Conservation (phyloP, 2,113 vertebrate species). For the Oryzias celebensis region DNA sequence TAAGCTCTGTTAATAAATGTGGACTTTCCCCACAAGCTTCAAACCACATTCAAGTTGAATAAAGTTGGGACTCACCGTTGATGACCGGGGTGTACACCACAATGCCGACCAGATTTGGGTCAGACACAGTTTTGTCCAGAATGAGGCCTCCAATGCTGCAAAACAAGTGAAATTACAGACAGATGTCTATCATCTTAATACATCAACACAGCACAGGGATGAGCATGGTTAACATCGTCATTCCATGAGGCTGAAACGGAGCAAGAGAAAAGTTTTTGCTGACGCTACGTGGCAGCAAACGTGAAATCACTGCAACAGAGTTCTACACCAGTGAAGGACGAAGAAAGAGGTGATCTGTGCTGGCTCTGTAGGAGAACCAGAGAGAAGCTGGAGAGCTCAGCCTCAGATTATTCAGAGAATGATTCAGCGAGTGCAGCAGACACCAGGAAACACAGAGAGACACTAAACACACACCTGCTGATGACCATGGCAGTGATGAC, state of each 20-base stretch:
- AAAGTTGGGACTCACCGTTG: constrained; percentile 84
- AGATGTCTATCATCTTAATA: constrained; percentile 3
- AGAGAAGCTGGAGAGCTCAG: constrained; percentile 30
- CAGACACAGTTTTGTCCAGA: constrained; percentile 96
- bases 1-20: too few relatives aligned
- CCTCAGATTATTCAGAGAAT: constrained; percentile 28
- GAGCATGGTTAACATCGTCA: too few relatives aligned
- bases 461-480: constrained; percentile 80
- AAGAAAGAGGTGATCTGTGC: neutral
- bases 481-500: constrained; percentile 99
- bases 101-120: constrained; percentile 94
- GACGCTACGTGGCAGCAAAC: too few relatives aligned
- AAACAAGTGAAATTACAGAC: constrained; percentile 24
- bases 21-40: too few relatives aligned
- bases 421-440: constrained; percentile 58
- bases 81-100: constrained; percentile 97
- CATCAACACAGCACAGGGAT: neutral
- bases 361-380: constrained; percentile 11
- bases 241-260: neutral
- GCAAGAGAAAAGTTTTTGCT: too few relatives aligned
- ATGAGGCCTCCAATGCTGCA: constrained; percentile 97
- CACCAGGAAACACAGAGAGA: constrained; percentile 21
- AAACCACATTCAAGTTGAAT: neutral
- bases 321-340: too few relatives aligned
- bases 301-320: too few relatives aligned